Conservation (phyloP, 2,888 invertebrate species). For the Mylabris sibirica region DNA sequence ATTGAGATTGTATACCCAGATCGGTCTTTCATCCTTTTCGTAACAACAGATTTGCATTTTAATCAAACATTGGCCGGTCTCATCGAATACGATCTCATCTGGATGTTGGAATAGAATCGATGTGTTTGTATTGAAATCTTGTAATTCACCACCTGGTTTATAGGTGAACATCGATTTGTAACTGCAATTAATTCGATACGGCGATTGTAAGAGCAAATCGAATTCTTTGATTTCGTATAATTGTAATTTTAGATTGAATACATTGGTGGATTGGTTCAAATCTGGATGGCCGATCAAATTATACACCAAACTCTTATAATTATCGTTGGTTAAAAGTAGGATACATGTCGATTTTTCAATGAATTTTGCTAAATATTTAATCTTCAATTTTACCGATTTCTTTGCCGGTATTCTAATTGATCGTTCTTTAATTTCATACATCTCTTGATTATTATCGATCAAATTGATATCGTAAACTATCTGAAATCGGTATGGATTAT, state of each 20-base stretch:
- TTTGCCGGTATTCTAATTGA: slow-evolving; percentile 29
- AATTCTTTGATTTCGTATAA: slow-evolving; percentile 37
- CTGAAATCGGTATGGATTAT: slow-evolving; percentile 47
- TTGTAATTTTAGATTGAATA: slow-evolving; percentile 35
- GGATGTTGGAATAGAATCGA: not conserved
- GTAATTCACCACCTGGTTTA: not conserved
- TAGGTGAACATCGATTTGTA: not conserved
- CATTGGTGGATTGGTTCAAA: slow-evolving; percentile 36
- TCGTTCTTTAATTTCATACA: slow-evolving; percentile 12
- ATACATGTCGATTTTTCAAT: slow-evolving; percentile 37
- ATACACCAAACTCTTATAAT: slow-evolving; percentile 46
- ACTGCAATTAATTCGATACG: slow-evolving; percentile 29
- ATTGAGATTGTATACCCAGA: slow-evolving; percentile 46
- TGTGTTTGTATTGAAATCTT: not conserved
- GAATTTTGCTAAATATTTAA: slow-evolving; percentile 47
- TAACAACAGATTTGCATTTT: slow-evolving; percentile 26
- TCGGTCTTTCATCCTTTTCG: slow-evolving; percentile 16
- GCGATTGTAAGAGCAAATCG: slow-evolving; percentile 34
- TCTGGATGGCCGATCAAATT: slow-evolving; percentile 48
- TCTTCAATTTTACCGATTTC: slow-evolving; percentile 35
- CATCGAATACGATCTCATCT: slow-evolving; percentile 16
- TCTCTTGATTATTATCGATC: slow-evolving; percentile 20
- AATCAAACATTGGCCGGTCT: slow-evolving; percentile 17
- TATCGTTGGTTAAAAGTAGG: slow-evolving; percentile 52
- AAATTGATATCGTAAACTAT: slow-evolving; percentile 19